Percentiles rank a stretch among this genome's conserved stretches.
These are phyloP conservation scores for Vanessa atalanta DNA, from an alignment of 1,140 invertebrate genomes.

Conservation along the genomic window DNA sequence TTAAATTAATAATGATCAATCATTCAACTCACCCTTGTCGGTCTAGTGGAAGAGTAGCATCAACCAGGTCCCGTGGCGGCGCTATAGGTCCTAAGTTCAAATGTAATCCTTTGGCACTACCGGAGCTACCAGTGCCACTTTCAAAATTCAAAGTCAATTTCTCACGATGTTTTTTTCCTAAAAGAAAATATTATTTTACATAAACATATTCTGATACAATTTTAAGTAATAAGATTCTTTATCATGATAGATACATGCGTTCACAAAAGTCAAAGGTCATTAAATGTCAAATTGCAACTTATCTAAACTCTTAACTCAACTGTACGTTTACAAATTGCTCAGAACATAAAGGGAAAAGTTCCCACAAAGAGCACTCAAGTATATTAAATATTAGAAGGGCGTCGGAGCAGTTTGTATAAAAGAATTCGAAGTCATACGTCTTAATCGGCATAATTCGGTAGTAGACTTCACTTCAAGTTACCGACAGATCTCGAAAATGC, in stretches of 20 bases:
- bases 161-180: slow-evolving; percentile 82
- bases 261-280: slow-evolving; percentile 44
- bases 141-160: slow-evolving; percentile 89
- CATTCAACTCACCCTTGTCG: slow-evolving; percentile 88
- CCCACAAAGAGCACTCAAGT: slow-evolving; percentile 73
- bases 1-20: background rate
- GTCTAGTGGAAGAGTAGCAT: slow-evolving; percentile 90
- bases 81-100: slow-evolving; percentile 82
- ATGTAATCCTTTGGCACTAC: slow-evolving; percentile 81
- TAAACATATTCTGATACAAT: background rate
- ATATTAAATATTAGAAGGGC: slow-evolving; percentile 77
- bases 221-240: slow-evolving; percentile 11
- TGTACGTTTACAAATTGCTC: slow-evolving; percentile 72
- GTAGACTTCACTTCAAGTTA: slow-evolving; percentile 62
- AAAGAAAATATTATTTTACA: slow-evolving; percentile 38
- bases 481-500: slow-evolving; percentile 47
- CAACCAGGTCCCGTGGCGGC: slow-evolving; percentile 86
- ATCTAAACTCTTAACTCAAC: slow-evolving; percentile 61
- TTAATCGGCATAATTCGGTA: slow-evolving; percentile 78
- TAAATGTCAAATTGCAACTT: slow-evolving; percentile 56
- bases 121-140: slow-evolving; percentile 67
- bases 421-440: slow-evolving; percentile 73
- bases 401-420: slow-evolving; percentile 58
- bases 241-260: slow-evolving; percentile 8
- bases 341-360: slow-evolving; percentile 66